Conservation (phyloP, 2,888 invertebrate genomes). For the Argyresthia albistria region DNA sequence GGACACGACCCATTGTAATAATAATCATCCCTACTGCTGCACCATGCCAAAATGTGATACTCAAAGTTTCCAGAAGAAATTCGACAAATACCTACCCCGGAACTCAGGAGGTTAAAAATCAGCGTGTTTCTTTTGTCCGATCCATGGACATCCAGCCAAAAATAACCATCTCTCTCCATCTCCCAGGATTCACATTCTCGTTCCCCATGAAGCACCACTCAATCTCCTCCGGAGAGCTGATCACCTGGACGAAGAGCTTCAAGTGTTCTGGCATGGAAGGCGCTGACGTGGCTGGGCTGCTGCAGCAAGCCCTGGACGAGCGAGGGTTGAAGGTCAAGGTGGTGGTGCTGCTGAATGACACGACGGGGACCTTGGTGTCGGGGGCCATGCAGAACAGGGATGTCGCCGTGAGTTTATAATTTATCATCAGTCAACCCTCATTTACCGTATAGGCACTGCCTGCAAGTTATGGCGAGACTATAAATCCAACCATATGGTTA, state of each 20-base stretch:
- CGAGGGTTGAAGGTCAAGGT: constrained; percentile 75
- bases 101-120: no score
- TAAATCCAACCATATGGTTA: no score
- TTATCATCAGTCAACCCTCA: background rate
- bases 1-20: no score
- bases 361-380: constrained; percentile 80
- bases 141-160: no score
- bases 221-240: constrained; percentile 79
- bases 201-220: constrained; percentile 86
- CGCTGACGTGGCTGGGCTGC: constrained; percentile 78
- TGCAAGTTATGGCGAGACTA: no score
- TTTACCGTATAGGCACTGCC: no score
- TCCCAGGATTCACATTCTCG: constrained; percentile 85
- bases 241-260: constrained; percentile 90
- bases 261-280: constrained; percentile 79
- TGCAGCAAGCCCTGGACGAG: constrained; percentile 75
- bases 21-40: no score
- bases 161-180: constrained; percentile 9
- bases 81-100: no score
- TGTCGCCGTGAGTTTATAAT: constrained; percentile 47
- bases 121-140: no score
- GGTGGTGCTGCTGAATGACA: constrained; percentile 83
- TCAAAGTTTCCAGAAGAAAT: no score
- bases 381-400: constrained; percentile 77
- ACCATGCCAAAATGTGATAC: no score